Conservation (phyloP, 2,888 invertebrate genomes). For the Myathropa florea region DNA sequence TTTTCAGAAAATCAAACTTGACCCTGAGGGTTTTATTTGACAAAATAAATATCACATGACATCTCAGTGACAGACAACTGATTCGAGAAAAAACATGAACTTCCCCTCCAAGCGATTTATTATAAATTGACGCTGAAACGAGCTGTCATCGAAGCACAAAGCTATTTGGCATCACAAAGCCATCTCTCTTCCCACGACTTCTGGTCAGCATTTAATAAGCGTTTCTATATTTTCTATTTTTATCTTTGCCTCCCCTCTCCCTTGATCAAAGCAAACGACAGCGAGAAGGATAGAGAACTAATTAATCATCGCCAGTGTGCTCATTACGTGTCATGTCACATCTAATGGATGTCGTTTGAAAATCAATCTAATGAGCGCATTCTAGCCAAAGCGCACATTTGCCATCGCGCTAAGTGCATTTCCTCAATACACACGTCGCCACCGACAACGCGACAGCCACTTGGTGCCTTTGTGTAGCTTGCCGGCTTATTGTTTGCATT, state of each 20-base stretch:
- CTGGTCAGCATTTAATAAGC: neutral
- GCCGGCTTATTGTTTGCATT: conserved; percentile 12
- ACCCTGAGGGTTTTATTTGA: neutral
- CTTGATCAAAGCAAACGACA: neutral
- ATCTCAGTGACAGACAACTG: neutral
- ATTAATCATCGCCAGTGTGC: conserved; percentile 43
- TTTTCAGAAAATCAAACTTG: neutral
- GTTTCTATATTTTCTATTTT: neutral
- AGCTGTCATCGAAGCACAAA: neutral
- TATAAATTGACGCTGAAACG: neutral
- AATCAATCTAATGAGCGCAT: conserved; percentile 42
- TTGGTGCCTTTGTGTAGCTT: neutral
- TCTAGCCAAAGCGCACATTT: conserved; percentile 1
- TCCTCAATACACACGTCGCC: conserved; percentile 10
- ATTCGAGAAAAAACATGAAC: neutral
- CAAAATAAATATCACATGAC: neutral
- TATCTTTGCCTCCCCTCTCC: neutral
- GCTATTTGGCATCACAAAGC: neutral
- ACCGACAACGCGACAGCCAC: neutral
- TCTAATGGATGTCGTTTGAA: conserved; percentile 34
- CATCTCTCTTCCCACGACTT: neutral
- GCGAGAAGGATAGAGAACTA: neutral
- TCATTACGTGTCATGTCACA: conserved; percentile 28
- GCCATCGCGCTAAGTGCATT: conserved; percentile 15
- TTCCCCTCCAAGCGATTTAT: neutral